Evolutionary conservation across 2,888 invertebrate species (phyloP).

Genomic region (Drosophila mulleri): DNA sequence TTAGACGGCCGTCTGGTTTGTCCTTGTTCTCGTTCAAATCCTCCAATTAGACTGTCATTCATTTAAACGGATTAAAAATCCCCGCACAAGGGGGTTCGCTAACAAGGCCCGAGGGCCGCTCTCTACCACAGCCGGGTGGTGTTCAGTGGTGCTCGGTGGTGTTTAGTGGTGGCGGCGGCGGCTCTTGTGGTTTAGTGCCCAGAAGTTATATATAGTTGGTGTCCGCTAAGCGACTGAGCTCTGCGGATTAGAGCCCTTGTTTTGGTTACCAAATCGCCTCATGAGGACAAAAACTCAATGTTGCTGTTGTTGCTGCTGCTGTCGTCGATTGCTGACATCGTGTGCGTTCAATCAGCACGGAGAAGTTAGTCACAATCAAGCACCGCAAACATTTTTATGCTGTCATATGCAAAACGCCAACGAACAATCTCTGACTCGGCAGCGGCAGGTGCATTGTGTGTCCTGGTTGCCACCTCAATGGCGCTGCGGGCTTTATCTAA

Average conservation of each 20-base stretch:
- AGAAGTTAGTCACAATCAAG: constrained; percentile 68
- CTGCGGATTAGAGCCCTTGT: constrained; percentile 74
- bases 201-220: constrained; percentile 35
- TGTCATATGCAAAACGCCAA: constrained; percentile 75
- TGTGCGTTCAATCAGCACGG: constrained; percentile 75
- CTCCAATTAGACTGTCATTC: constrained; percentile 85
- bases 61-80: constrained; percentile 84
- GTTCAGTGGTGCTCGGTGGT: constrained; percentile 9
- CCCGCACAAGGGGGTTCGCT: constrained; percentile 49
- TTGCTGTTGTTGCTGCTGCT: not conserved
- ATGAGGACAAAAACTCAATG: constrained; percentile 43
- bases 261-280: constrained; percentile 77
- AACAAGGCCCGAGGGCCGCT: constrained; percentile 64
- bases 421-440: constrained; percentile 41
- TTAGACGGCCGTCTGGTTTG: constrained; percentile 61
- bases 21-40: constrained; percentile 72
- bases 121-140: constrained; percentile 4
- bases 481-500: constrained; percentile 77
- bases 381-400: constrained; percentile 61
- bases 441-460: constrained; percentile 32
- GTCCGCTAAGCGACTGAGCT: constrained; percentile 48
- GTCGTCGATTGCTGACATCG: constrained; percentile 26
- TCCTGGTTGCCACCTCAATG: constrained; percentile 11
- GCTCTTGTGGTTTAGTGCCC: constrained; percentile 63
- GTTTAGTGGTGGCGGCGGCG: constrained; percentile 27